Percentiles rank a stretch among this genome's conserved stretches.
Evolutionary conservation across 2,888 invertebrate species (phyloP).

Genomic region (Diogma glabrata): DNA sequence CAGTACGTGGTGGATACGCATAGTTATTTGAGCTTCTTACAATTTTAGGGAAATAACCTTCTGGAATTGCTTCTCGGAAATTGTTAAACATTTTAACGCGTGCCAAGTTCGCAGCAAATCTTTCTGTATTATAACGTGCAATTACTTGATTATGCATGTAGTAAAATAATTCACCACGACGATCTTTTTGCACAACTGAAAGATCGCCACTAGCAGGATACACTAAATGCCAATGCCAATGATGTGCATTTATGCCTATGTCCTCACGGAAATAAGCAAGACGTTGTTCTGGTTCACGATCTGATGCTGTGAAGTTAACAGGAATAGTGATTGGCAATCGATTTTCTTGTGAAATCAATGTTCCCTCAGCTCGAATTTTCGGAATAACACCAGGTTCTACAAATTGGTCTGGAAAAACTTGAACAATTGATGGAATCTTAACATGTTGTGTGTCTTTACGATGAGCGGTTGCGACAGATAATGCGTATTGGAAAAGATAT

Average conservation of each 20-base stretch:
- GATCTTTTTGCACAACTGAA: slow-evolving; percentile 53
- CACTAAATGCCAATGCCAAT: slow-evolving; percentile 84
- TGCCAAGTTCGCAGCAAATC: slow-evolving; percentile 25
- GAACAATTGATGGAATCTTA: slow-evolving; percentile 54
- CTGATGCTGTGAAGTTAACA: slow-evolving; percentile 54
- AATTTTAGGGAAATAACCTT: slow-evolving; percentile 31
- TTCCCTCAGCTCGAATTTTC: slow-evolving; percentile 48
- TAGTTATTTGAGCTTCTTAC: slow-evolving; percentile 21
- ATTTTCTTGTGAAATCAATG: slow-evolving; percentile 37
- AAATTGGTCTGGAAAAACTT: slow-evolving; percentile 66
- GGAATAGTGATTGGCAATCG: slow-evolving; percentile 50
- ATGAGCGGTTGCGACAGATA: slow-evolving; percentile 9
- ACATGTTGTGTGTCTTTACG: slow-evolving; percentile 52
- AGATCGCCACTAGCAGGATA: slow-evolving; percentile 51
- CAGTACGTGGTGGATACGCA: slow-evolving; percentile 22
- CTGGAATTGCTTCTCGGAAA: slow-evolving; percentile 24
- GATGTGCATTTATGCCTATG: slow-evolving; percentile 73
- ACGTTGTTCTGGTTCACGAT: slow-evolving; percentile 59
- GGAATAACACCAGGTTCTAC: slow-evolving; percentile 55
- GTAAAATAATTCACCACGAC: slow-evolving; percentile 68
- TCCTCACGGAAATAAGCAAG: slow-evolving; percentile 72
- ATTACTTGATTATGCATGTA: slow-evolving; percentile 54
- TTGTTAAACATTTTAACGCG: slow-evolving; percentile 22
- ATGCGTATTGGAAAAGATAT: slow-evolving; percentile 9
- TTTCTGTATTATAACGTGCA: slow-evolving; percentile 28